Evolutionary conservation across 35 echinoderm and acorn worm genomes (phyloP).

Genomic region (Patiria miniata): DNA sequence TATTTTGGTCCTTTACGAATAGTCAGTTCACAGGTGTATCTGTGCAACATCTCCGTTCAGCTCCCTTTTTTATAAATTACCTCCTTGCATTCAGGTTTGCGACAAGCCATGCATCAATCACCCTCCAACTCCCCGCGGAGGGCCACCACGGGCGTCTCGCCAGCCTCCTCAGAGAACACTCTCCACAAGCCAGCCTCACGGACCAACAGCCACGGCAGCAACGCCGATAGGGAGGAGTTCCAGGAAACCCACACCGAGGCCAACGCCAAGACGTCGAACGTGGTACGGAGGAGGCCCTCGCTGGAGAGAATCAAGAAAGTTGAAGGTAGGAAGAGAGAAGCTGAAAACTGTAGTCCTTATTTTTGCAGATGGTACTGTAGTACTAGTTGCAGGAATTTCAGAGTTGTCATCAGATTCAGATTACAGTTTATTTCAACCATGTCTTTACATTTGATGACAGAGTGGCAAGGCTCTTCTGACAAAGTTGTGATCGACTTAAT

Average conservation of each 20-base stretch:
- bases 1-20: no score
- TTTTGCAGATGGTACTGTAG: no score
- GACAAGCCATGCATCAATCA: conserved; percentile 74
- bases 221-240: conserved; percentile 50
- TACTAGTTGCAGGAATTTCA: no score
- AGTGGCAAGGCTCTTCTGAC: no score
- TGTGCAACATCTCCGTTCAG: neutral
- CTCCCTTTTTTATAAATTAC: no score
- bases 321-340: neutral
- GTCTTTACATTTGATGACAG: no score
- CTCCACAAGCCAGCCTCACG: conserved; percentile 58
- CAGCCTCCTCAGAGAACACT: conserved; percentile 69
- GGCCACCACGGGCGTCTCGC: conserved; percentile 42
- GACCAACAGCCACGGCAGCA: conserved; percentile 73
- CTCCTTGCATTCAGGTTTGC: no score
- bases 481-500: no score
- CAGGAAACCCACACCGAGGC: conserved; percentile 24
- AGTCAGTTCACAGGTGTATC: no score
- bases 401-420: no score
- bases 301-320: conserved; percentile 78
- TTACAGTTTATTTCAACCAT: no score
- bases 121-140: conserved; percentile 74
- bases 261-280: conserved; percentile 33
- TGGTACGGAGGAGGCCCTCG: conserved; percentile 83
- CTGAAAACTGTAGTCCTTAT: no score